Percentiles rank a stretch among this genome's conserved stretches.
These are phyloP conservation scores for Platorchestia sp. DNA, from an alignment of 1,140 invertebrate species.

Conservation along the genomic window DNA sequence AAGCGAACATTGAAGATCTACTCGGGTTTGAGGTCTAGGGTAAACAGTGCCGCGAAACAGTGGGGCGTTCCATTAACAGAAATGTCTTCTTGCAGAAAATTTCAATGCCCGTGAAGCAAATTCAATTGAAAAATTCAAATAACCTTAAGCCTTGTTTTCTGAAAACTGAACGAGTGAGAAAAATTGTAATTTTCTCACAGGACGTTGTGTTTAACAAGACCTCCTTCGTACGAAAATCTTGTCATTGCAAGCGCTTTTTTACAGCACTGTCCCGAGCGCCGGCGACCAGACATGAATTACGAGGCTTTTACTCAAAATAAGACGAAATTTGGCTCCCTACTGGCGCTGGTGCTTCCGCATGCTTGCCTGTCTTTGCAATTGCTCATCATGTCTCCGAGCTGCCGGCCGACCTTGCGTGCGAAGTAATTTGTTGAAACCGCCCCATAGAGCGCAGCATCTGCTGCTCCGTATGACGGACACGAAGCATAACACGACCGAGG, in stretches of 20 bases:
- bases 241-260: background rate
- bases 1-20: no score
- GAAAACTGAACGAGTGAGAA: background rate
- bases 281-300: background rate
- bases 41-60: background rate
- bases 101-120: background rate
- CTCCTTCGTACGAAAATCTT: background rate
- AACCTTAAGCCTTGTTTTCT: background rate
- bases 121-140: background rate
- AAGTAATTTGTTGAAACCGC: constrained; percentile 45
- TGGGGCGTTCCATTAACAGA: background rate
- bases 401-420: constrained; percentile 17
- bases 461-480: constrained; percentile 43
- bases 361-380: background rate
- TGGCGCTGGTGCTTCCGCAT: background rate
- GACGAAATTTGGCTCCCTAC: background rate
- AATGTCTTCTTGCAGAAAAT: background rate
- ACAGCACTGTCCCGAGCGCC: background rate
- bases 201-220: background rate
- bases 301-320: background rate
- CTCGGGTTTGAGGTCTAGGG: no score
- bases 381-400: background rate
- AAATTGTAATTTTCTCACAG: background rate
- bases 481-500: constrained; percentile 25
- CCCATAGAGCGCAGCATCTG: constrained; percentile 32